Evolutionary conservation across 92 coral and sea anemone genomes (phyloP).

Genomic region (Paramuricea clavata): DNA sequence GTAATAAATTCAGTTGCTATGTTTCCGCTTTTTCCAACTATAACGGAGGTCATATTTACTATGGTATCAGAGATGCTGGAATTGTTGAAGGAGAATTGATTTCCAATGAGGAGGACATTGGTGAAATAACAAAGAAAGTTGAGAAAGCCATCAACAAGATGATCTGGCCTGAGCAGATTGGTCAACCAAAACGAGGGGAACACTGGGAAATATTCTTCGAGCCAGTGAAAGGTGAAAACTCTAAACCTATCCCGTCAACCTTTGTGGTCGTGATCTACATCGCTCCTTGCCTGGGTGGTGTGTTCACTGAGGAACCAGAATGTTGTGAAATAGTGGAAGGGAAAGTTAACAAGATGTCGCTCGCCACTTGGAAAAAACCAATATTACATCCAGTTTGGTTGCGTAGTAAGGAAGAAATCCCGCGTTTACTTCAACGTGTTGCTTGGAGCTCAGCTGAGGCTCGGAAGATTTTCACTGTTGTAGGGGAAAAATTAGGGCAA

Average conservation of each 20-base stretch:
- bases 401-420: neutral
- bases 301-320: conserved; percentile 43
- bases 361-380: neutral
- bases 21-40: conserved; percentile 62
- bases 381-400: neutral
- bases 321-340: conserved; percentile 55
- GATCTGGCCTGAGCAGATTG: conserved; percentile 51
- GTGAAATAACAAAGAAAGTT: conserved; percentile 25
- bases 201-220: conserved; percentile 64
- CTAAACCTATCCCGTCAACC: neutral
- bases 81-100: conserved; percentile 39
- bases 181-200: conserved; percentile 42
- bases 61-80: conserved; percentile 53
- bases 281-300: conserved; percentile 46
- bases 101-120: conserved; percentile 33
- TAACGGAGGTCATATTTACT: conserved; percentile 57
- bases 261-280: conserved; percentile 46
- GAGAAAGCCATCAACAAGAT: conserved; percentile 35
- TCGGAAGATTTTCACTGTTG: neutral
- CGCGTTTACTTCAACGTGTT: neutral
- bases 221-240: conserved; percentile 38
- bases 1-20: conserved; percentile 34
- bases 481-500: neutral
- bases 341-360: neutral
- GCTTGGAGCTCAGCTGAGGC: neutral